These are phyloP conservation scores for Lobophora halterata DNA, from an alignment of 2,888 invertebrate genomes.

Conservation along the genomic window DNA sequence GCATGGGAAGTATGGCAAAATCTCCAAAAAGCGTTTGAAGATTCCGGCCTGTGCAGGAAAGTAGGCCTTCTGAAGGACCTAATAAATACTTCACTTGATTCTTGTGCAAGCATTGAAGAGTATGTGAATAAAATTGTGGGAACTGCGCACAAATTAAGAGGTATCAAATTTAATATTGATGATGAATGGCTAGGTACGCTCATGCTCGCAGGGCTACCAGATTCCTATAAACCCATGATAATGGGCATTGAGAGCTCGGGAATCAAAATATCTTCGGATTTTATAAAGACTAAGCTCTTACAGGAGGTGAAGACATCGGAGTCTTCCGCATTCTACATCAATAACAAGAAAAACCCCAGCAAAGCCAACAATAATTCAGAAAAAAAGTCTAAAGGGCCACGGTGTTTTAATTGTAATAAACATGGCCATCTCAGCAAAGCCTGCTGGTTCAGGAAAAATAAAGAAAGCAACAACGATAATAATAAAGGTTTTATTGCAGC, in stretches of 20 bases:
- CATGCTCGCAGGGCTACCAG: slow-evolving; percentile 24
- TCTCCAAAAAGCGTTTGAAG: no score
- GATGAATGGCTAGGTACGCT: slow-evolving; percentile 27
- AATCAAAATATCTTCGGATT: slow-evolving; percentile 9
- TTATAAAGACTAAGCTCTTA: slow-evolving; percentile 1
- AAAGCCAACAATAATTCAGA: neutral
- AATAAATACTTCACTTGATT: no score
- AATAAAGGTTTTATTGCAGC: no score
- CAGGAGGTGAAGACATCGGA: slow-evolving; percentile 5
- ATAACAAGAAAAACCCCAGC: neutral
- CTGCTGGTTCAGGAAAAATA: no score
- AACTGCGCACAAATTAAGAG: slow-evolving; percentile 18
- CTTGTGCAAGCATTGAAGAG: slow-evolving; percentile 9
- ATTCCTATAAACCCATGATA: slow-evolving; percentile 22
- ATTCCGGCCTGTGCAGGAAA: no score
- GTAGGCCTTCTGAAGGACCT: no score
- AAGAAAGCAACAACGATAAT: no score
- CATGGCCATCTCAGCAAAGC: no score
- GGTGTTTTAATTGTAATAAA: no score
- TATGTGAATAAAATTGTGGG: slow-evolving; percentile 24
- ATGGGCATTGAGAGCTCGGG: slow-evolving; percentile 23
- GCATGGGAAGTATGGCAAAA: no score
- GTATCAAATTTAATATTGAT: slow-evolving; percentile 21
- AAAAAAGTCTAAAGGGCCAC: no score
- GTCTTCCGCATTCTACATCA: slow-evolving; percentile 10